These are phyloP conservation scores for Oconnorella tubifera DNA, from an alignment of 2,888 invertebrate species.

Conservation along the genomic window DNA sequence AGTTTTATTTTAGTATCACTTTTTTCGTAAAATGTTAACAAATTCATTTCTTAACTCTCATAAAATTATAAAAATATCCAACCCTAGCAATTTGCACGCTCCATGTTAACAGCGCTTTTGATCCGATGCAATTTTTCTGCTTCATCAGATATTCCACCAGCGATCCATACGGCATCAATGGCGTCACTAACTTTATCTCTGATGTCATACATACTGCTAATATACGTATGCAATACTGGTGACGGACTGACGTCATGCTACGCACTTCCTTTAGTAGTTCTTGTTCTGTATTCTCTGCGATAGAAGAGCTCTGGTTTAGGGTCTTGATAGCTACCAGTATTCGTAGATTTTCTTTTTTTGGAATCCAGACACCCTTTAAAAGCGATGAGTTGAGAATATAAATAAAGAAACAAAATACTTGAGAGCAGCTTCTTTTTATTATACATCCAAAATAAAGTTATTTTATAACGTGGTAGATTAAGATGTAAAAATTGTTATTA, in stretches of 20 bases:
- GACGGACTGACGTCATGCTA: slow-evolving; percentile 96
- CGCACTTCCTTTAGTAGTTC: slow-evolving; percentile 88
- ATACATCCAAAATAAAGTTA: too few species aligned
- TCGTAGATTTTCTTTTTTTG: slow-evolving; percentile 52
- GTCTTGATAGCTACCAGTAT: slow-evolving; percentile 97
- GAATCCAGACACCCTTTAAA: slow-evolving; percentile 56
- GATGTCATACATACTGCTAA: slow-evolving; percentile 85
- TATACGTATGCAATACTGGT: slow-evolving; percentile 87
- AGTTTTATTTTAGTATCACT: too few species aligned
- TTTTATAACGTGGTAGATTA: too few species aligned
- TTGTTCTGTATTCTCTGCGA: slow-evolving; percentile 67
- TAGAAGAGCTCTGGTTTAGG: slow-evolving; percentile 68
- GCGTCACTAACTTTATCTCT: slow-evolving; percentile 96
- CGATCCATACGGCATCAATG: slow-evolving; percentile 94
- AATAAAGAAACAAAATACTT: too few species aligned
- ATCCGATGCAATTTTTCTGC: slow-evolving; percentile 81
- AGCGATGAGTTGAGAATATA: too few species aligned
- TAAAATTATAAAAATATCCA: neutral
- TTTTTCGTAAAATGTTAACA: too few species aligned
- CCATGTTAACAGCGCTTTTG: slow-evolving; percentile 91
- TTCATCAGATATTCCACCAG: slow-evolving; percentile 88
- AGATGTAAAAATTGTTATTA: too few species aligned
- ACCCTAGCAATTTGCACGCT: slow-evolving; percentile 88
- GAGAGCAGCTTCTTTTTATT: too few species aligned
- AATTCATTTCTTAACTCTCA: too few species aligned